These are phyloP conservation scores for Scophthalmus maximus DNA, from an alignment of 2,113 vertebrate genomes.

Conservation along the genomic window DNA sequence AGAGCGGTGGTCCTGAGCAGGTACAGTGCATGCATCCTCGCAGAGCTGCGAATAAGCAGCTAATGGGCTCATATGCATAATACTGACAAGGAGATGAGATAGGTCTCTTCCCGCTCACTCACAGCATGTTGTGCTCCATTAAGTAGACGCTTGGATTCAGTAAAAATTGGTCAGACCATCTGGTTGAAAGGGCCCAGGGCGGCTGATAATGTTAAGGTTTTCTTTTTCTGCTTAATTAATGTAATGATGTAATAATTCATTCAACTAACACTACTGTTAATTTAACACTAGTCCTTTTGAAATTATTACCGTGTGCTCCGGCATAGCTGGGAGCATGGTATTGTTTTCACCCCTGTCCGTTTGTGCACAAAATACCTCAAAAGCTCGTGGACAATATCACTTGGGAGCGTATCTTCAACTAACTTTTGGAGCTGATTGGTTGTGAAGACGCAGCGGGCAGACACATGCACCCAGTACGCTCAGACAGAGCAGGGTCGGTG, in stretches of 20 bases:
- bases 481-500: no score
- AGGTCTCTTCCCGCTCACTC: slow-evolving; percentile 49
- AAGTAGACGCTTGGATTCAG: slow-evolving; percentile 46
- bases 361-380: no score
- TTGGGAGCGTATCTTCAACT: no score
- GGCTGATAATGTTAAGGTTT: slow-evolving; percentile 19
- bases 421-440: no score
- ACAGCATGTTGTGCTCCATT: slow-evolving; percentile 67
- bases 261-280: neutral
- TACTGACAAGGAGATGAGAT: slow-evolving; percentile 67
- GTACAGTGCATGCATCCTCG: slow-evolving; percentile 47
- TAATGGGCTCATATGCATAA: slow-evolving; percentile 81
- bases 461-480: no score
- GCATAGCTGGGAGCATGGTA: no score
- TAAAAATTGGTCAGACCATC: slow-evolving; percentile 50
- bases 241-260: neutral
- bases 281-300: neutral
- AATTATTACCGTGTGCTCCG: no score
- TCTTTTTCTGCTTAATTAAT: slow-evolving; percentile 15
- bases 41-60: slow-evolving; percentile 63
- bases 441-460: no score
- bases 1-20: slow-evolving; percentile 27
- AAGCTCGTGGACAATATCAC: no score
- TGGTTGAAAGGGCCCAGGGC: slow-evolving; percentile 44
- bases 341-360: no score